phyloP scores from a whole-genome alignment of 2,888 invertebrate species.

The Ennomos fuscantarius region DNA sequence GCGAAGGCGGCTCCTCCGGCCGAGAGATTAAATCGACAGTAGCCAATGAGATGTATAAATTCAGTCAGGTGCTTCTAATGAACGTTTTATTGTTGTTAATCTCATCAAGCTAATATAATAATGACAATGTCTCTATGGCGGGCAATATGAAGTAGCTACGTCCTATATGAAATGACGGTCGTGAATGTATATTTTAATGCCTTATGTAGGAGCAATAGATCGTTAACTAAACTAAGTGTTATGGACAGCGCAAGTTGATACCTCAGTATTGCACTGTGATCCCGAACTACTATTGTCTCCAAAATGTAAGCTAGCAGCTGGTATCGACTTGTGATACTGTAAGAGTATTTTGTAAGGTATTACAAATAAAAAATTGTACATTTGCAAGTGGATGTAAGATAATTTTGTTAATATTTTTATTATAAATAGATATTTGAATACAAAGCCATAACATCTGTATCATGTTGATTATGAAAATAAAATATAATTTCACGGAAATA shows the following conservation, averaged over 20 bases:
- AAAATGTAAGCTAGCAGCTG: constrained; percentile 18
- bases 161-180: constrained; percentile 53
- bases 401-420: constrained; percentile 85
- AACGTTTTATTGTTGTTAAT: constrained; percentile 51
- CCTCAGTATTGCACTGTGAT: constrained; percentile 39
- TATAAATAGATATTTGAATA: constrained; percentile 81
- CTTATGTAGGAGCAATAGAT: constrained; percentile 66
- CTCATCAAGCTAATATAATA: constrained; percentile 52
- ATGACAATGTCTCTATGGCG: constrained; percentile 51
- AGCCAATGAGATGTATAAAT: constrained; percentile 31
- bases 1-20: constrained; percentile 13
- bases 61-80: constrained; percentile 58
- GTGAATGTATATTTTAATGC: constrained; percentile 61
- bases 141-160: constrained; percentile 59
- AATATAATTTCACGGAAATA: constrained; percentile 69
- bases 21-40: constrained; percentile 30
- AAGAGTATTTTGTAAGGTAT: constrained; percentile 79
- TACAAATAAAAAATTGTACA: constrained; percentile 74
- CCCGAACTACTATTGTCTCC: constrained; percentile 7
- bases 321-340: constrained; percentile 56
- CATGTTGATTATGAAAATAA: constrained; percentile 83
- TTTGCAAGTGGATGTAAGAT: constrained; percentile 84
- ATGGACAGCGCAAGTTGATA: constrained; percentile 59
- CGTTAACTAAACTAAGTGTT: constrained; percentile 69
- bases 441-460: constrained; percentile 85